Evolutionary conservation across 2,797 vertebrate genomes (phyloP), one percentile per base, ranked within the genome.

Genomic region (Pygocentrus nattereri): DNA sequence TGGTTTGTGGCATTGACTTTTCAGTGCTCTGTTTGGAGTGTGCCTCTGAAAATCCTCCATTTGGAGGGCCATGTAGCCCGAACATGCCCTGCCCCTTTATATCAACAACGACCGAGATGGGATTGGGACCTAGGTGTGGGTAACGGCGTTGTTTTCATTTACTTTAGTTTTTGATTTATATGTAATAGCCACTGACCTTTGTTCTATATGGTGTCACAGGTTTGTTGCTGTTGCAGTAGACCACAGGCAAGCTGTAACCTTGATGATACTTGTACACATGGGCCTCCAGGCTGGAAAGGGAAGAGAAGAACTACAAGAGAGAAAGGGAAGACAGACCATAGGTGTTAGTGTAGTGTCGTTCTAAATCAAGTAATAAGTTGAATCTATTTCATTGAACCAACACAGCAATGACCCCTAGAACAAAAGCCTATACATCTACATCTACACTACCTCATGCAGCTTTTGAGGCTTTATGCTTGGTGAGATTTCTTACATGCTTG

Each of bases 201-300:
- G 81, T 70, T 27, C 86, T 90, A 89, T 80, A 83, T 3, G 70
- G 34, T 62, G 65, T 61, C 56, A 80, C 21, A 31, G 27, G 1
- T 80, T 84, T 80, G 77, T 52, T 83, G 76, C 34, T 72, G 67
- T 59, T 81, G 52, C 23, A 41, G 50, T 79, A 75, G 80, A 49
- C 67, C 77, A 91, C 47, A 75, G 77, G 78, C 68, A 82, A 49
- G 34, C 65, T 78, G 13, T 83, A 88, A 80, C 77, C 81, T 38
- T 86, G 70, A 34, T 90, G 91, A 71, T 85, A 83, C 74, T 88
- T 91, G 59, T 85, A 89, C 21, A 91, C 27, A 79, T 93, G 93
- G 27, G 81, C 85, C 83, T 91, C 93, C 50, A 94, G 62, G 73
- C 81, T 88, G 5, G 91, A 87, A 50, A 91, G 50, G 74, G 88